Conservation (phyloP, 2,888 invertebrate genomes). For the Gisinianus flammeolus region DNA sequence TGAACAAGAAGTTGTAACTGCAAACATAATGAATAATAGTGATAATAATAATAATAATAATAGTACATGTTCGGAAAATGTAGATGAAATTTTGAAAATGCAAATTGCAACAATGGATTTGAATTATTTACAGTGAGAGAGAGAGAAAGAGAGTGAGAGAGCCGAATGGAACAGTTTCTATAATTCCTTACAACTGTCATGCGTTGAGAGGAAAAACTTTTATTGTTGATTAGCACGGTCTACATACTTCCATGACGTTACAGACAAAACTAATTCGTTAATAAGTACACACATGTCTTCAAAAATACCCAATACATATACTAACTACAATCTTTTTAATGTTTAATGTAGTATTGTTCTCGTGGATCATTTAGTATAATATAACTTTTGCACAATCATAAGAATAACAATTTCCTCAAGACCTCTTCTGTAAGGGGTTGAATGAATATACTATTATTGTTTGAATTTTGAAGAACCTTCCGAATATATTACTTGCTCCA, state of each 20-base stretch:
- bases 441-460: too few species aligned
- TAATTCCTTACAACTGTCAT: slow-evolving; percentile 29
- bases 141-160: too few species aligned
- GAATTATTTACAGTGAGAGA: not conserved
- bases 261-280: too few species aligned
- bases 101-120: slow-evolving; percentile 1
- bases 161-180: slow-evolving; percentile 5
- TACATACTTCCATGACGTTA: slow-evolving; percentile 24
- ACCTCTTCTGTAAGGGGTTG: too few species aligned
- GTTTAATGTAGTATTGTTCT: slow-evolving; percentile 22
- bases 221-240: slow-evolving; percentile 36
- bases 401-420: too few species aligned
- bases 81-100: too few species aligned
- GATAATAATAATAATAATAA: too few species aligned
- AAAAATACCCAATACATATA: not conserved
- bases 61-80: too few species aligned
- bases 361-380: not conserved
- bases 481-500: too few species aligned
- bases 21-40: too few species aligned
- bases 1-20: too few species aligned
- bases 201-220: slow-evolving; percentile 14
- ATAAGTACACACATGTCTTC: not conserved
- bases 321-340: not conserved
- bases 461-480: too few species aligned
- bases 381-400: not conserved